phyloP scores from a whole-genome alignment of 2,113 vertebrate genomes.

The Rhinopomastus cyanomelas region DNA sequence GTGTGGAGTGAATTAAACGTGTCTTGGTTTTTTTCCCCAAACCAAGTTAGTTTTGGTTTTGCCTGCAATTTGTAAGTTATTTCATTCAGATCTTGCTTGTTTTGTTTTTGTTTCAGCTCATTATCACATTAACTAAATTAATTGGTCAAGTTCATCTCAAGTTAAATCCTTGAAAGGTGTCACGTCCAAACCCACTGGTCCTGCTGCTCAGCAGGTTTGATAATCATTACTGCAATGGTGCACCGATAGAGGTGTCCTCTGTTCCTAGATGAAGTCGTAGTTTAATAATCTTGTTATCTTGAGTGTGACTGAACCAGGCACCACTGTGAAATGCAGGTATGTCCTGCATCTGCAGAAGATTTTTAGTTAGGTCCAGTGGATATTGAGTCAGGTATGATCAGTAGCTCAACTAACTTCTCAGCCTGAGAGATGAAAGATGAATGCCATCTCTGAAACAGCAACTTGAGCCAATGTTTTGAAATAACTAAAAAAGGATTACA shows the following conservation, averaged over 20 bases:
- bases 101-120: too few species aligned
- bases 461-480: neutral
- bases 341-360: neutral
- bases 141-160: too few species aligned
- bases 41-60: too few species aligned
- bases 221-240: neutral
- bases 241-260: neutral
- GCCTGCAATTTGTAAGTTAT: too few species aligned
- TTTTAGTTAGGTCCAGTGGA: neutral
- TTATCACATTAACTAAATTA: too few species aligned
- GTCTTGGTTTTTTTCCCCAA: too few species aligned
- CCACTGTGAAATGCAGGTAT: neutral
- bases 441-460: neutral
- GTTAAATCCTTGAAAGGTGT: too few species aligned
- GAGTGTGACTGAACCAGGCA: neutral
- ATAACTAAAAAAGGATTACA: neutral
- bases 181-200: neutral
- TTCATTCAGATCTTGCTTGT: too few species aligned
- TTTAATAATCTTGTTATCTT: neutral
- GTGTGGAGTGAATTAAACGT: too few species aligned
- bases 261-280: neutral
- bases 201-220: neutral
- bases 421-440: neutral
- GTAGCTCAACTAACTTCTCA: neutral
- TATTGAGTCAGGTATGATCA: neutral